A percentile compares a stretch with the other conserved stretches of the same genome.
These are phyloP conservation scores for Amphimedon queenslandica DNA, from an alignment of 37 sponge, comb jelly and placozoan species.

Conservation along the genomic window DNA sequence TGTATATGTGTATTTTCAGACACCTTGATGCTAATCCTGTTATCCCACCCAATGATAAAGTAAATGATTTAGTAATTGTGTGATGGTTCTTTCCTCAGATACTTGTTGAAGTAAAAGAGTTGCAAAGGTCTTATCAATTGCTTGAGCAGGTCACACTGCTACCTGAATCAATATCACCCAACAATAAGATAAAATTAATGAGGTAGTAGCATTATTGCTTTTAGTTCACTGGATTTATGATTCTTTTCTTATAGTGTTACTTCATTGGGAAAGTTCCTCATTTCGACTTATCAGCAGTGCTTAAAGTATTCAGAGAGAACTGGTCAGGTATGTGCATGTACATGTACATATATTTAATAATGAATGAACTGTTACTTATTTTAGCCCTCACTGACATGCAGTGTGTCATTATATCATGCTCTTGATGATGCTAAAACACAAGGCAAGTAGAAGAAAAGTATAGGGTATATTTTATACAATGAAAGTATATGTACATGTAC, in stretches of 20 bases:
- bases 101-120: constrained; percentile 24
- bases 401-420: background rate
- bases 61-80: too few species aligned
- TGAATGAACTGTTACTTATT: background rate
- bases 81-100: constrained; percentile 9
- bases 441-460: too few species aligned
- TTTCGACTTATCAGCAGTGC: constrained; percentile 42
- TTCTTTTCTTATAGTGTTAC: constrained; percentile 10
- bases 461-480: too few species aligned
- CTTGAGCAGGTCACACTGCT: constrained; percentile 15
- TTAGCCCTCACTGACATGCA: background rate
- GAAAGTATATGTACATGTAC: too few species aligned
- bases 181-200: constrained; percentile 10
- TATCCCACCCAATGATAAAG: background rate
- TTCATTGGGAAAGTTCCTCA: constrained; percentile 22
- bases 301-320: constrained; percentile 11
- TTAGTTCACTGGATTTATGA: background rate
- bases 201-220: constrained; percentile 21
- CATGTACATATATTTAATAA: background rate
- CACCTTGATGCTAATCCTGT: constrained; percentile 1
- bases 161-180: constrained; percentile 30
- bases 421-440: background rate
- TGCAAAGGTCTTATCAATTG: constrained; percentile 2
- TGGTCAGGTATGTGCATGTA: background rate
- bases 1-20: constrained; percentile 7